phyloP scores from a whole-genome alignment of 1,140 invertebrate genomes.

The Battus philenor region DNA sequence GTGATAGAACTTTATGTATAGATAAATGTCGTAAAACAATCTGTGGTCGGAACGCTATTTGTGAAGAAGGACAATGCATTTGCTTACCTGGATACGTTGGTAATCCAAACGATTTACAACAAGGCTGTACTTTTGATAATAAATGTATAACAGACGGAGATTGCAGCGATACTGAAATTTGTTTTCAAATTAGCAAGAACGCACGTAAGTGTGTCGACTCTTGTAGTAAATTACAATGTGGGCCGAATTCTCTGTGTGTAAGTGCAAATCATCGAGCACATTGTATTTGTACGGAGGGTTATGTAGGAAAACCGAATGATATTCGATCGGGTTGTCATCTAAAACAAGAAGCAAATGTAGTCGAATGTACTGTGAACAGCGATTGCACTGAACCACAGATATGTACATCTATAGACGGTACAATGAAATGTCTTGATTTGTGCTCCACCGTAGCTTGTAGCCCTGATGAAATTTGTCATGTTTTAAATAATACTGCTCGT shows the following conservation, averaged over 20 bases:
- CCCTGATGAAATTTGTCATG: conserved; percentile 86
- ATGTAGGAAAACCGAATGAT: conserved; percentile 87
- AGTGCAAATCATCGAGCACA: conserved; percentile 88
- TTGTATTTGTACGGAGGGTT: conserved; percentile 89
- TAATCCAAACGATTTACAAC: conserved; percentile 82
- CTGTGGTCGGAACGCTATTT: conserved; percentile 89
- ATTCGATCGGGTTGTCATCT: conserved; percentile 85
- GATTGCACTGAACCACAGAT: conserved; percentile 84
- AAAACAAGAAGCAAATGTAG: conserved; percentile 74
- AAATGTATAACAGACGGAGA: conserved; percentile 88
- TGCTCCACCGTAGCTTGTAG: conserved; percentile 88
- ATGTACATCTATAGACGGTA: conserved; percentile 76
- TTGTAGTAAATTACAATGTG: conserved; percentile 91
- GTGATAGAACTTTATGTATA: conserved; percentile 82
- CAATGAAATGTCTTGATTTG: conserved; percentile 83
- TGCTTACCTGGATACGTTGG: conserved; percentile 88
- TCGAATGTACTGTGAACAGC: conserved; percentile 80
- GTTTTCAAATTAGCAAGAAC: conserved; percentile 87
- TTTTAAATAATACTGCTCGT: conserved; percentile 79
- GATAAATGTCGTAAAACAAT: conserved; percentile 83
- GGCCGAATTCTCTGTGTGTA: conserved; percentile 91
- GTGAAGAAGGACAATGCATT: conserved; percentile 85
- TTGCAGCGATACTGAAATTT: conserved; percentile 88
- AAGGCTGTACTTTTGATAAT: conserved; percentile 82
- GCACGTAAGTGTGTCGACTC: conserved; percentile 89